These are phyloP conservation scores for Popillia japonica DNA, from an alignment of 1,140 invertebrate species.

Conservation along the genomic window DNA sequence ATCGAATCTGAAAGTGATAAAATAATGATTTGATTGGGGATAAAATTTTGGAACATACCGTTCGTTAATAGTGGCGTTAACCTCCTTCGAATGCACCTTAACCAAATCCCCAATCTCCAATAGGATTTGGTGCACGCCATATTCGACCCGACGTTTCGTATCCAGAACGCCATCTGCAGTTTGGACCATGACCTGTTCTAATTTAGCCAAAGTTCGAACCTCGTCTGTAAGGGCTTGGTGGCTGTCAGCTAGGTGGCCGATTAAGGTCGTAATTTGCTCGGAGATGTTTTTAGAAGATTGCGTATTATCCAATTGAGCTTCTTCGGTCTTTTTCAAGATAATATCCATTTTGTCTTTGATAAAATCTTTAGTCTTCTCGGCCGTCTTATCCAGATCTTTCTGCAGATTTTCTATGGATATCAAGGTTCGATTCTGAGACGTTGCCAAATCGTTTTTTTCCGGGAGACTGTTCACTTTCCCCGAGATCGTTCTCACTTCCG, in stretches of 20 bases:
- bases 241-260: slow-evolving; percentile 65
- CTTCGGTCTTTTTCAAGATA: slow-evolving; percentile 40
- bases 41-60: slow-evolving; percentile 59
- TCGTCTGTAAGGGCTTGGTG: slow-evolving; percentile 66
- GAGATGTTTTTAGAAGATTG: slow-evolving; percentile 64
- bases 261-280: slow-evolving; percentile 65
- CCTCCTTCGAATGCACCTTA: slow-evolving; percentile 69
- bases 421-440: slow-evolving; percentile 48
- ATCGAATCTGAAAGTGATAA: slow-evolving; percentile 67
- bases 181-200: slow-evolving; percentile 81
- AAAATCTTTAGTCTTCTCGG: background rate
- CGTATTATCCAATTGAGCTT: slow-evolving; percentile 58
- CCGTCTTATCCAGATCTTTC: slow-evolving; percentile 43
- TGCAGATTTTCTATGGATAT: slow-evolving; percentile 48
- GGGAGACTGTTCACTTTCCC: slow-evolving; percentile 45
- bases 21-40: no score
- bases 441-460: slow-evolving; percentile 42
- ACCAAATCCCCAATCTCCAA: slow-evolving; percentile 78
- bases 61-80: slow-evolving; percentile 73
- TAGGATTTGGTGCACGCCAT: slow-evolving; percentile 85
- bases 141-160: slow-evolving; percentile 84
- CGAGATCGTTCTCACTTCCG: slow-evolving; percentile 47
- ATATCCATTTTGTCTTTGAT: slow-evolving; percentile 29
- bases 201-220: slow-evolving; percentile 70
- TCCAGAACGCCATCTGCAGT: slow-evolving; percentile 86